These are phyloP conservation scores for Eulithis testata DNA, from an alignment of 2,888 invertebrate species.

Conservation along the genomic window DNA sequence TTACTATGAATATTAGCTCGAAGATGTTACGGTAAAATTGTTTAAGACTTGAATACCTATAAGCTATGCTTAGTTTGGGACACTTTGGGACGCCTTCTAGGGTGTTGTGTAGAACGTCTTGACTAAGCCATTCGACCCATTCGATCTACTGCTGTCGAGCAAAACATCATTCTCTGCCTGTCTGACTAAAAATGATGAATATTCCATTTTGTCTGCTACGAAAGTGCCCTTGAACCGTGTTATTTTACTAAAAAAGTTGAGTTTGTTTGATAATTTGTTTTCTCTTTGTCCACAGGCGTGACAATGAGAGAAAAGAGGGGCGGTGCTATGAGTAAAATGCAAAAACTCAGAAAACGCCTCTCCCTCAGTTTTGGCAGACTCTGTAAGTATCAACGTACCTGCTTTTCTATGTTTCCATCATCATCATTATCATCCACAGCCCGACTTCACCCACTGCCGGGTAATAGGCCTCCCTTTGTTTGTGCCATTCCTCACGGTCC, in stretches of 20 bases:
- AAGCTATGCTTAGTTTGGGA: no score
- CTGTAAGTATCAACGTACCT: slow-evolving; percentile 88
- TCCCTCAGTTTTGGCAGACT: slow-evolving; percentile 98
- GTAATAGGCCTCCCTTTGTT: no score
- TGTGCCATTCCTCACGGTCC: no score
- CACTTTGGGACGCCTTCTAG: no score
- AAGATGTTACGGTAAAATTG: slow-evolving; percentile 1
- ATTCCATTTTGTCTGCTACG: neutral
- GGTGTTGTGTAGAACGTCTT: no score
- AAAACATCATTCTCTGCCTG: no score
- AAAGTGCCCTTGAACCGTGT: slow-evolving; percentile 3
- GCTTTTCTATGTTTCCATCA: neutral
- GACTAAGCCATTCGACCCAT: no score
- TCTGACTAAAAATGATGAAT: slow-evolving; percentile 6
- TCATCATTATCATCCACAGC: no score
- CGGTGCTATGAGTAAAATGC: slow-evolving; percentile 95
- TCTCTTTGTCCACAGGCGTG: slow-evolving; percentile 86
- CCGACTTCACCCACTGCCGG: no score
- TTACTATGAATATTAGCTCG: slow-evolving; percentile 5
- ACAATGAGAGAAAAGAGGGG: slow-evolving; percentile 97
- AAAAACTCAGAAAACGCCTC: slow-evolving; percentile 97
- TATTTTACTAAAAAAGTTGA: slow-evolving; percentile 10
- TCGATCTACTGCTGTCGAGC: no score
- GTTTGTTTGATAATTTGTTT: slow-evolving; percentile 44
- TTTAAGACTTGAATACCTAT: neutral